These are phyloP conservation scores for Hycleus phaleratus DNA, from an alignment of 1,140 invertebrate genomes.

Conservation along the genomic window DNA sequence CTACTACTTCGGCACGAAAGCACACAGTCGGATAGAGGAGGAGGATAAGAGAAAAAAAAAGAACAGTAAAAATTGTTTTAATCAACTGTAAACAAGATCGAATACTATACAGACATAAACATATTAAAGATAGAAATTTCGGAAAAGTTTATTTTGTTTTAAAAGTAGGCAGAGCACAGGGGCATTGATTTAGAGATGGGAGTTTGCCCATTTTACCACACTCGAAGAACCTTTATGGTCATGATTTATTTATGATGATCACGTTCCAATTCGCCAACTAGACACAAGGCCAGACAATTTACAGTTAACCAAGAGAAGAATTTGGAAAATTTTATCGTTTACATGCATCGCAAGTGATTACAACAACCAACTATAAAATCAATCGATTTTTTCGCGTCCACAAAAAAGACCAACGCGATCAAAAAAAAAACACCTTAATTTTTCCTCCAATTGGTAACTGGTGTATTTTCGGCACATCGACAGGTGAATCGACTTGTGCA, in stretches of 20 bases:
- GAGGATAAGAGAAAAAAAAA: no score
- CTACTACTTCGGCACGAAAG: no score
- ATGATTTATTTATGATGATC: slow-evolving; percentile 24
- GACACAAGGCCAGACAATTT: slow-evolving; percentile 28
- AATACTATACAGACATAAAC: no score
- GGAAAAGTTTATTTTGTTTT: no score
- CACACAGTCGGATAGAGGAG: no score
- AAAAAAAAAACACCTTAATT: slow-evolving; percentile 1
- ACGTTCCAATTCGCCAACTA: slow-evolving; percentile 24
- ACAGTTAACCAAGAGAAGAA: slow-evolving; percentile 21
- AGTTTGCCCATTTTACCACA: no score
- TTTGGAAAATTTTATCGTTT: slow-evolving; percentile 22
- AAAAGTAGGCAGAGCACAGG: no score
- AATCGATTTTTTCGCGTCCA: slow-evolving; percentile 1
- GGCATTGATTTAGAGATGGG: no score
- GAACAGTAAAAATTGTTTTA: no score
- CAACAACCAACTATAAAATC: not conserved
- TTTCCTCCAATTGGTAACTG: slow-evolving; percentile 1
- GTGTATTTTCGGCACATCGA: slow-evolving; percentile 12
- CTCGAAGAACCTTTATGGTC: slow-evolving; percentile 1
- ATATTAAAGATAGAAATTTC: no score
- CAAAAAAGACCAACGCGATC: slow-evolving; percentile 1
- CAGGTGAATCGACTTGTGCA: slow-evolving; percentile 1
- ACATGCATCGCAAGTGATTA: slow-evolving; percentile 12
- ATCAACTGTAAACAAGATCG: no score